Evolutionary conservation across 2,113 vertebrate species (phyloP).

Genomic region (Mionectes macconnelli): DNA sequence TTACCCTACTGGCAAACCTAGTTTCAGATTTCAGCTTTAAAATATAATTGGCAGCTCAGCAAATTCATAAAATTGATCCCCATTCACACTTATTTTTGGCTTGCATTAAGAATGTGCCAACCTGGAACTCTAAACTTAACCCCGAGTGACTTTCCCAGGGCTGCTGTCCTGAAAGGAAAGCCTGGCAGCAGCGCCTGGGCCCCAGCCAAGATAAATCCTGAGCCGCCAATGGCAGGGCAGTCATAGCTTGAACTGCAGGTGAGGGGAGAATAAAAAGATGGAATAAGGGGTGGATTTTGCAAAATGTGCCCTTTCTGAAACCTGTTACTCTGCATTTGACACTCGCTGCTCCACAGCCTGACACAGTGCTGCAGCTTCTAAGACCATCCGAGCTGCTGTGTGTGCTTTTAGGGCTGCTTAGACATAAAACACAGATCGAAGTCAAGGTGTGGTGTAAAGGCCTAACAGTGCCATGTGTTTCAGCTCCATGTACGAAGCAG

Average conservation of each 20-base stretch:
- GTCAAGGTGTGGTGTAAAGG: rapidly evolving
- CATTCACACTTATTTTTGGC: conserved; percentile 65
- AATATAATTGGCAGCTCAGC: conserved; percentile 69
- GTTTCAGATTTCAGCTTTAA: conserved; percentile 61
- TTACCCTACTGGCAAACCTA: background rate
- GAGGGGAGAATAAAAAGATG: background rate
- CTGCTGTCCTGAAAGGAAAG: conserved; percentile 13
- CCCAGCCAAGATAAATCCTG: conserved; percentile 35
- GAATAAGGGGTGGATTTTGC: background rate
- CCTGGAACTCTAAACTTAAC: conserved; percentile 62
- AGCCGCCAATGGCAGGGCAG: background rate
- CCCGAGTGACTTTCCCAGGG: conserved; percentile 51
- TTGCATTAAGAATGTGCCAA: conserved; percentile 58
- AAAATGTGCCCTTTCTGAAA: background rate
- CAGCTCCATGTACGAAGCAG: rapidly evolving
- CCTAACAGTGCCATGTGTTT: rapidly evolving
- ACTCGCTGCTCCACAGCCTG: rapidly evolving
- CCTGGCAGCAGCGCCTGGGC: conserved; percentile 32
- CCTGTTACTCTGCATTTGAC: rapidly evolving
- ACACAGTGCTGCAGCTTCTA: rapidly evolving
- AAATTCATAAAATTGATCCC: conserved; percentile 64
- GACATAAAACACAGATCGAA: rapidly evolving
- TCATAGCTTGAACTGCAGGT: background rate
- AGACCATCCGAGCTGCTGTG: rapidly evolving
- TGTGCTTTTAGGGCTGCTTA: background rate